Base-by-base conservation (phyloP, 2,113 vertebrate genomes). In the Echinops telfairi region DNA sequence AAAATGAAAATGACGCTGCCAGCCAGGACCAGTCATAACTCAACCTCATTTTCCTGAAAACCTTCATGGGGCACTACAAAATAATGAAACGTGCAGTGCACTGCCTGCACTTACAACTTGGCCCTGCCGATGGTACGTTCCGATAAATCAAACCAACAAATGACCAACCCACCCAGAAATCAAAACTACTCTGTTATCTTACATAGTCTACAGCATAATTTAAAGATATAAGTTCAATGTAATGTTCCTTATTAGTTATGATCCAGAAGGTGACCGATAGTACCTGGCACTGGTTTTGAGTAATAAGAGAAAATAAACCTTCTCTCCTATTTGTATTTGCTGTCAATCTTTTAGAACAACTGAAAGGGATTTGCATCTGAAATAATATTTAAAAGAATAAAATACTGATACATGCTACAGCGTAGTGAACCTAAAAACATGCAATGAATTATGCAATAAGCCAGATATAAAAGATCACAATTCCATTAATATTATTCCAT, bases 1-100 rank as follows among this genome's bases (percentile, higher is more conserved):
- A 92, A 90, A 94, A 95, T 94, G 94, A 95, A 95, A 96, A 95
- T 95, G 94, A 94, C 93, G 85, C 75, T 6, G 38, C 57, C 70
- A 89, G 33, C 84, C 91, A 89, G 73, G 7, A 58, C 58, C 62
- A 84, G 90, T 47, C 57, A 17, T 95, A 95, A 97, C 64, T 96
- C 96, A 96, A 25, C 33, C 92, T 89, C 70, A 73, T 94, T 91
- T 95, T 92, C 89, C 85, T 86, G 92, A 76, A 95, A 95, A 38
- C 87, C 88, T 94, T 94, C 92, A 22, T 8, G 11, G 82, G 81
- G 33, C 29, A 22, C 73, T 66, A 38, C 57, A 38, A 76, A 91
- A 88, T 96, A 80, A 95, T 83, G 82, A 93, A 47, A 83, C 38
- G 64, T 23, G 60, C 40, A 40, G 40, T n/a, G 40, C 31, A 14